Base-by-base conservation (phyloP, 2,113 vertebrate species). In the Brienomyrus brachyistius region DNA sequence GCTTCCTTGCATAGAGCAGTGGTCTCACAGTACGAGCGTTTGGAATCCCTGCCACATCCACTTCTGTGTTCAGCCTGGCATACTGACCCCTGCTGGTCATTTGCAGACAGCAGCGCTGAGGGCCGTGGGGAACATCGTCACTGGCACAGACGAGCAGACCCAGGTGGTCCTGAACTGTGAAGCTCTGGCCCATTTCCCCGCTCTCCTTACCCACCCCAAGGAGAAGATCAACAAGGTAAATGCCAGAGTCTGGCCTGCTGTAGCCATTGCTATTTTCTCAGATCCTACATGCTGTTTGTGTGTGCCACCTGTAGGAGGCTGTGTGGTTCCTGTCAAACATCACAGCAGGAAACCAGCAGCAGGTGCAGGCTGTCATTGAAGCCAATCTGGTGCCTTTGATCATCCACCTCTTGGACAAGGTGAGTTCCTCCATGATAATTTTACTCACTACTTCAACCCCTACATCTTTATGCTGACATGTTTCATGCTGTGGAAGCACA, bases 291-390 rank as follows among this genome's bases (percentile, higher is more conserved):
- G 3, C 3, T 92, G 91, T 59, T 91, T 90, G 66, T 31, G 48
- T 74, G 10, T 89, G 21, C 2, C 86, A 96, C 95, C 92, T 95
- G 74, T 93, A 99, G 99, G 99, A 99, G 96, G 99, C 99, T 19
- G 99, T 99, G 91, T 99, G 99, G 99, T 99, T 99, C 96, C 96
- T 99, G 62, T 99, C 99, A 85, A 99, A 99, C 96, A 99, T 99
- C 94, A 99, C 99, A 59, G 99, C 99, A 91, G 99, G 99, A 91
- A 99, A 99, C 94, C 99, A 99, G 93, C 98, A 99, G 94, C 99
- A 99, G 95, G 99, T 99, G 90, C 99, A 99, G 94, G 99, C 98
- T 1, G 99, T 99, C 92, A 99, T 99, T 91, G 99, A 99, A 90
- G 98, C 99, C 90, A 98, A 96, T 92, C 97, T 99, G 87, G 98